A percentile compares a stretch with the other conserved stretches of the same genome.
These are phyloP conservation scores for Phrynosoma platyrhinos DNA, from an alignment of 2,113 vertebrate species.

Conservation along the genomic window DNA sequence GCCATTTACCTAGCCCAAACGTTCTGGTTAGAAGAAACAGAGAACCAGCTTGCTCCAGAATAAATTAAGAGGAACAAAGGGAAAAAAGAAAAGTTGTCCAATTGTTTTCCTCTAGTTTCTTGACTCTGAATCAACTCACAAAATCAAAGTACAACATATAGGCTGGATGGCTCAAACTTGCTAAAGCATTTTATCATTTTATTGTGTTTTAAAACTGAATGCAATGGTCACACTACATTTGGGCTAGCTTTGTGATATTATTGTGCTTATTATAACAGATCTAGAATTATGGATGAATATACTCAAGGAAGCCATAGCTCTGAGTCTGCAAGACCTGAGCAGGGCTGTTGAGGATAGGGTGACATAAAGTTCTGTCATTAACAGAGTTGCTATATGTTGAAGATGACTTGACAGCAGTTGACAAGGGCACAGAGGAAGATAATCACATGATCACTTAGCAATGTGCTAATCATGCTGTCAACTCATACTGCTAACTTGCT, in stretches of 20 bases:
- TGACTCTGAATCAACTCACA: neutral
- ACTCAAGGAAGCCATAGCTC: no score
- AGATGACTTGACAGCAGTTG: no score
- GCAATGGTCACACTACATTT: neutral
- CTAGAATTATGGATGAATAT: no score
- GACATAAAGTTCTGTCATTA: no score
- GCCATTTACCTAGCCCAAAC: neutral
- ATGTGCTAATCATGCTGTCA: neutral
- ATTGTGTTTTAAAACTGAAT: neutral
- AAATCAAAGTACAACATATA: neutral
- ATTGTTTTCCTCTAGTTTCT: neutral
- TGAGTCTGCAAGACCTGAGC: no score
- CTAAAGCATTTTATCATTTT: neutral
- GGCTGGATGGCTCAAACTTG: neutral
- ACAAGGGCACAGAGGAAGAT: neutral
- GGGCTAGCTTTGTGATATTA: neutral
- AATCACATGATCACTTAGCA: neutral
- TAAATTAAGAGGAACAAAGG: neutral
- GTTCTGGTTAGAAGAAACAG: neutral
- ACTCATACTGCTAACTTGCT: neutral
- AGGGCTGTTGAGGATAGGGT: no score
- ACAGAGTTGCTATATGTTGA: no score
- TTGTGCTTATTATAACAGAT: neutral
- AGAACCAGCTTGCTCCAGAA: neutral
- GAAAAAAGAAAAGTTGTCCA: fast-evolving